These are phyloP conservation scores for Trypoxylon attenuatum DNA, from an alignment of 2,888 invertebrate genomes.

Conservation along the genomic window DNA sequence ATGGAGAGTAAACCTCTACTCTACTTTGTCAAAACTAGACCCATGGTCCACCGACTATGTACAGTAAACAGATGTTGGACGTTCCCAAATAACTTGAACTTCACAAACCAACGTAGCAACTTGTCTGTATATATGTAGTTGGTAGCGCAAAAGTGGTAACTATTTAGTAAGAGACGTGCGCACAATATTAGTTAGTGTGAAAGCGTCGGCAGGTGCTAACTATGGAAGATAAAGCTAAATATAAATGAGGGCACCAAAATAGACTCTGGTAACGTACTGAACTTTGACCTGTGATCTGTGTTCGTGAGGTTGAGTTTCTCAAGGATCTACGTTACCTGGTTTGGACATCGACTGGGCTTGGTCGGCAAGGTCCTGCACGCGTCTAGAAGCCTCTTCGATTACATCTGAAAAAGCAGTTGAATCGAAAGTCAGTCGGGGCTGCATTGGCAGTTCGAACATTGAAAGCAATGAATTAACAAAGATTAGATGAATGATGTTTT, in stretches of 20 bases:
- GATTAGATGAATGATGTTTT: conserved; percentile 74
- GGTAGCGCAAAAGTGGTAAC: conserved; percentile 42
- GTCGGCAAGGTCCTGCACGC: conserved; percentile 67
- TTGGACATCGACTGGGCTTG: conserved; percentile 56
- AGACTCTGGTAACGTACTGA: conserved; percentile 64
- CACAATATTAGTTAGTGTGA: conserved; percentile 70
- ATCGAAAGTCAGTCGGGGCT: not conserved
- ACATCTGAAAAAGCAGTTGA: conserved; percentile 67
- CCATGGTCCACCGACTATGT: not conserved
- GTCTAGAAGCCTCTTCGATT: conserved; percentile 71
- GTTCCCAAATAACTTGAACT: conserved; percentile 3
- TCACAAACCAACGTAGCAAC: not conserved
- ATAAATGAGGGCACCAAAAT: conserved; percentile 74
- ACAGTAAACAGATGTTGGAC: conserved; percentile 1
- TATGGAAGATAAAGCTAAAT: conserved; percentile 75
- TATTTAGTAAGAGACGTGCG: conserved; percentile 71
- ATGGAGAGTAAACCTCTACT: conserved; percentile 6
- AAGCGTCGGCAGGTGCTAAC: conserved; percentile 75
- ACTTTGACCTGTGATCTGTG: conserved; percentile 65
- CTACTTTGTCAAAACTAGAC: conserved; percentile 7
- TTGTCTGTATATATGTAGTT: conserved; percentile 5
- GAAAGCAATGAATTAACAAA: conserved; percentile 74
- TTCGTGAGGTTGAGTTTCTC: conserved; percentile 36
- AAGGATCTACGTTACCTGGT: conserved; percentile 66
- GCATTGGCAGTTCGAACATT: conserved; percentile 61